A percentile compares a stretch with the other conserved stretches of the same genome.
These are phyloP conservation scores for Mesocricetus auratus DNA, from an alignment of 2,113 vertebrate genomes.

Conservation along the genomic window DNA sequence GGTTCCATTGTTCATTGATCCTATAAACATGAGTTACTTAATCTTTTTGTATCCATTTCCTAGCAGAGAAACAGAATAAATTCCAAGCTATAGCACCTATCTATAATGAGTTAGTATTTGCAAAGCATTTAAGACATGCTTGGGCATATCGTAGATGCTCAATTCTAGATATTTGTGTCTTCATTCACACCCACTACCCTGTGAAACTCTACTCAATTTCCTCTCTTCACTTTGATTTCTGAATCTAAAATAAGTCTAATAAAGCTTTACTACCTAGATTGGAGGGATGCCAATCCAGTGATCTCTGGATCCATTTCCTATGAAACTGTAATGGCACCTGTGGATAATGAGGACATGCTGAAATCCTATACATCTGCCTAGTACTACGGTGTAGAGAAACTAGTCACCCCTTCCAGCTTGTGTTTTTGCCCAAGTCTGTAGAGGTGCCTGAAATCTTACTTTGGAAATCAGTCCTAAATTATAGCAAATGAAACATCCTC, in stretches of 20 bases:
- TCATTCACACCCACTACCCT: neutral
- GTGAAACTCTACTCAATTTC: neutral
- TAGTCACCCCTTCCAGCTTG: neutral
- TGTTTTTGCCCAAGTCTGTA: conserved; percentile 29
- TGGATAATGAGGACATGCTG: neutral
- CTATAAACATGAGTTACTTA: neutral
- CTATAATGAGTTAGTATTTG: neutral
- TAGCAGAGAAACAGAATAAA: conserved; percentile 29
- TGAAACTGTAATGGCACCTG: neutral
- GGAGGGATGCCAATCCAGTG: neutral
- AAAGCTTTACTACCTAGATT: neutral
- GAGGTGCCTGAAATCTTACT: neutral
- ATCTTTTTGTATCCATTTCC: neutral
- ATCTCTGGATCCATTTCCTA: neutral
- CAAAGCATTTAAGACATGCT: neutral
- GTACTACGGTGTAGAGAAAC: neutral
- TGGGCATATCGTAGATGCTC: neutral
- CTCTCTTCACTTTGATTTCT: conserved; percentile 2
- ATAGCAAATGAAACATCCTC: conserved; percentile 3
- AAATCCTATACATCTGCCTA: neutral
- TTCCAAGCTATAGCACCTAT: neutral
- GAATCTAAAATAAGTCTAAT: conserved; percentile 55
- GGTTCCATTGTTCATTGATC: neutral
- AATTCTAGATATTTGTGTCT: neutral
- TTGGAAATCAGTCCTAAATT: neutral